phyloP scores from a whole-genome alignment of 2,113 vertebrate species.

The Pao palembangensis region DNA sequence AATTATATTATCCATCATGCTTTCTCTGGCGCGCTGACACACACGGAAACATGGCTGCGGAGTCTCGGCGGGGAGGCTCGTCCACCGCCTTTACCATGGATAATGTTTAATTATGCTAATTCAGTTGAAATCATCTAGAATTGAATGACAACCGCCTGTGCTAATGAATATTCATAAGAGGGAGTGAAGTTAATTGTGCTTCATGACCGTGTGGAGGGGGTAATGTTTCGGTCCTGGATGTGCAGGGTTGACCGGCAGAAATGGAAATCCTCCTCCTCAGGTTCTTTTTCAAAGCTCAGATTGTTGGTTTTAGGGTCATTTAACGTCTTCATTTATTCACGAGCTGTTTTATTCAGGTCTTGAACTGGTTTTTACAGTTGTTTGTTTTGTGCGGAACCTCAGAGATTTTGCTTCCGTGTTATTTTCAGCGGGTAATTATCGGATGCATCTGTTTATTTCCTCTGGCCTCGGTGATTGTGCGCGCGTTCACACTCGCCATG shows the following conservation, averaged over 20 bases:
- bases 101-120: slow-evolving; percentile 72
- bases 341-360: too few relatives aligned
- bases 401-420: too few relatives aligned
- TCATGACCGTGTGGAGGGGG: slow-evolving; percentile 42
- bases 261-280: too few relatives aligned
- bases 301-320: too few relatives aligned
- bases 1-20: slow-evolving; percentile 67
- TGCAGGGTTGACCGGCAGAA: slow-evolving; percentile 34
- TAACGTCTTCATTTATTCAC: too few relatives aligned
- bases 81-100: slow-evolving; percentile 50
- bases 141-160: slow-evolving; percentile 53
- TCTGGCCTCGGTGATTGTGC: too few relatives aligned
- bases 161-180: slow-evolving; percentile 64
- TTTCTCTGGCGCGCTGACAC: slow-evolving; percentile 43
- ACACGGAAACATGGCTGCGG: slow-evolving; percentile 36
- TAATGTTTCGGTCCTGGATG: slow-evolving; percentile 28
- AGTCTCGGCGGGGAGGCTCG: slow-evolving; percentile 30
- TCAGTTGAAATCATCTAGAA: slow-evolving; percentile 56
- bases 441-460: too few relatives aligned
- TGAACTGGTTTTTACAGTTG: too few relatives aligned
- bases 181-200: slow-evolving; percentile 53
- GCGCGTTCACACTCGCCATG: neutral
- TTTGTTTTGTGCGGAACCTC: too few relatives aligned
- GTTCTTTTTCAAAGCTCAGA: too few relatives aligned
- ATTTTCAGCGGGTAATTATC: too few relatives aligned